Percentiles rank a stretch among this genome's conserved stretches.
Conservation (phyloP, 35 echinoderm and acorn worm genomes). For the Apostichopus californicus region DNA sequence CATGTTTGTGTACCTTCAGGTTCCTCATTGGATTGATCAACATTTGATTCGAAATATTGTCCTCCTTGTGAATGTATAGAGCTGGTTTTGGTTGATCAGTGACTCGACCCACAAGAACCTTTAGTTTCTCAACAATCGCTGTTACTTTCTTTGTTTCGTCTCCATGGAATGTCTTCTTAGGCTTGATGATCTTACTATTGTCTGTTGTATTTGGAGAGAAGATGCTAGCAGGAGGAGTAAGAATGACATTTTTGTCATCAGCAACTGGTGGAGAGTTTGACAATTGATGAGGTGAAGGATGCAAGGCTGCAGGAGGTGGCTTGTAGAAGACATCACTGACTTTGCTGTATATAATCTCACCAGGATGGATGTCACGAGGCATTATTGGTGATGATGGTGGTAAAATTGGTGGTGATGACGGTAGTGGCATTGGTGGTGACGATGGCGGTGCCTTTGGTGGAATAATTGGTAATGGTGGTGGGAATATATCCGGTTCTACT, state of each 20-base stretch:
- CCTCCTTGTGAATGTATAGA: background rate
- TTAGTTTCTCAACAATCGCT: too few species aligned
- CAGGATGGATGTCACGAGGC: background rate
- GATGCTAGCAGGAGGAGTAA: background rate
- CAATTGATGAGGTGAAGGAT: background rate
- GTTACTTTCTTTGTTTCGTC: too few species aligned
- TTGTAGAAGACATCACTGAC: background rate
- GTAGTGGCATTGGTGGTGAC: background rate
- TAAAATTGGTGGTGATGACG: background rate
- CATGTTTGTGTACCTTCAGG: background rate
- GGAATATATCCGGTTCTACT: background rate
- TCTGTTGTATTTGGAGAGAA: background rate
- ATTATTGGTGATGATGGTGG: background rate
- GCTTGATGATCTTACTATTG: background rate
- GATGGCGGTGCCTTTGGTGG: background rate
- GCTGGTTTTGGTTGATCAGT: background rate
- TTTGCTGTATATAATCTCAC: background rate
- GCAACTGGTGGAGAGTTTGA: background rate
- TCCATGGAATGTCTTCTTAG: background rate
- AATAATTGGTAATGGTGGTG: background rate
- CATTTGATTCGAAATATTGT: background rate
- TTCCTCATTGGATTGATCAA: background rate
- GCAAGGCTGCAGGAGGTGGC: background rate
- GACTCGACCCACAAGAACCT: too few species aligned
- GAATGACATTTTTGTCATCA: background rate